phyloP scores from a whole-genome alignment of 2,888 invertebrate genomes.

The Euplexia lucipara region DNA sequence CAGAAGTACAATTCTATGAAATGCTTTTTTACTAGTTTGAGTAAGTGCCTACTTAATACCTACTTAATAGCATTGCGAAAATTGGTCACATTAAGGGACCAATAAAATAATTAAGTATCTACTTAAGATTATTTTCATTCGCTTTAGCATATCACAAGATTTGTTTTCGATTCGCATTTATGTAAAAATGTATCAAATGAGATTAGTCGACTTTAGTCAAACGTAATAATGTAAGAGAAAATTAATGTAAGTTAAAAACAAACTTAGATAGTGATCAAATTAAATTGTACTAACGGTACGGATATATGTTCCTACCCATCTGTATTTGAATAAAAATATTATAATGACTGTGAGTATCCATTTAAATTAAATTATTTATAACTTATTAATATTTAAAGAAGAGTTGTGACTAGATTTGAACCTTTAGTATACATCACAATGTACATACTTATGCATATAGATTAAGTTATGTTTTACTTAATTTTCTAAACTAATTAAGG shows the following conservation, averaged over 20 bases:
- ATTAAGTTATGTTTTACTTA: constrained; percentile 32
- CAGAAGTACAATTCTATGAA: background rate
- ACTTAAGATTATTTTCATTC: constrained; percentile 22
- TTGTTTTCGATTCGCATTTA: constrained; percentile 47
- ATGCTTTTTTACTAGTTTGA: constrained; percentile 4
- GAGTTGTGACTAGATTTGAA: constrained; percentile 36
- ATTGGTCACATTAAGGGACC: constrained; percentile 37
- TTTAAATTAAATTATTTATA: constrained; percentile 37
- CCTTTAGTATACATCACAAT: constrained; percentile 26
- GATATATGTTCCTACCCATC: background rate
- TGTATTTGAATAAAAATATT: constrained; percentile 16
- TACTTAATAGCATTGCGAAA: constrained; percentile 23
- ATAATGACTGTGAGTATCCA: constrained; percentile 9
- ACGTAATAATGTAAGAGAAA: constrained; percentile 38
- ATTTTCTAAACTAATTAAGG: constrained; percentile 46
- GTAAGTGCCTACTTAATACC: no score
- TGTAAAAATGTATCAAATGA: constrained; percentile 44
- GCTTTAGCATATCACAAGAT: constrained; percentile 19
- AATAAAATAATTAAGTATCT: constrained; percentile 26
- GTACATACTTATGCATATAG: constrained; percentile 41
- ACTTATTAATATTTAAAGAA: constrained; percentile 33
- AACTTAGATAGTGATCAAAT: constrained; percentile 17
- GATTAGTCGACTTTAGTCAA: constrained; percentile 62
- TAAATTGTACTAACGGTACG: constrained; percentile 24
- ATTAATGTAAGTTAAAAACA: constrained; percentile 21